Base-by-base conservation (phyloP, 2,113 vertebrate genomes). In the Callocephalon fimbriatum region DNA sequence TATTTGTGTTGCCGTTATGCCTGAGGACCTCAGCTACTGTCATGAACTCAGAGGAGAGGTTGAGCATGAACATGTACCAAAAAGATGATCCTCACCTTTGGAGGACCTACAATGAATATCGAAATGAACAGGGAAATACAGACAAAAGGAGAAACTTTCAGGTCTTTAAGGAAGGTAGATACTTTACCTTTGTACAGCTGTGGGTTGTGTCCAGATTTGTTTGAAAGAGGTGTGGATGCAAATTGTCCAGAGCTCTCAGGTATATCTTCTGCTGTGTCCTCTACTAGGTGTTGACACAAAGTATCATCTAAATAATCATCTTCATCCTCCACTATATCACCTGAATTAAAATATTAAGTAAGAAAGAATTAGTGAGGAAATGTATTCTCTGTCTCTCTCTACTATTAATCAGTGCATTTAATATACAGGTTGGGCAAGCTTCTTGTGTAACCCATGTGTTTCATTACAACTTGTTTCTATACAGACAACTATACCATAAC, bases 301-400 rank as follows among this genome's bases (percentile, higher is more conserved):
- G 90, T 80, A 7, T 98, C 98, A 68, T 97, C 98, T 93, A 98
- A 94, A 44, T 98, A 87, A 58, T 98, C 98, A 1, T 98, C 98
- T 7, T 98, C 98, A 18, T 98, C 98, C 73, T 98, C 98, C 12
- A 98, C 88, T 86, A 98, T 95, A 44, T 98, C 98, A 73, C 98
- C 98, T 98, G 61, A 44, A 81, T 86, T 74, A 87, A 88, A 94
- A 80, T 23, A 91, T 59, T 38, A 65, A n/a, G 51, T 45, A 74
- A 74, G 14, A 35, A n/a, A 92, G 51, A 75, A 17, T 38, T 25
- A n/a, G 35, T 29, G 9, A 88, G 59, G 5, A 89, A 86, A 89
- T 40, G 42, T 9, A 71, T 68, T 70, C 68, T 77, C 27, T 59
- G 7, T 83, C 22, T 86, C 51, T 88, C 32, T 29, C 63, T 37